Evolutionary conservation across 1,140 invertebrate species (phyloP).

Genomic region (Saxidomus purpurata): DNA sequence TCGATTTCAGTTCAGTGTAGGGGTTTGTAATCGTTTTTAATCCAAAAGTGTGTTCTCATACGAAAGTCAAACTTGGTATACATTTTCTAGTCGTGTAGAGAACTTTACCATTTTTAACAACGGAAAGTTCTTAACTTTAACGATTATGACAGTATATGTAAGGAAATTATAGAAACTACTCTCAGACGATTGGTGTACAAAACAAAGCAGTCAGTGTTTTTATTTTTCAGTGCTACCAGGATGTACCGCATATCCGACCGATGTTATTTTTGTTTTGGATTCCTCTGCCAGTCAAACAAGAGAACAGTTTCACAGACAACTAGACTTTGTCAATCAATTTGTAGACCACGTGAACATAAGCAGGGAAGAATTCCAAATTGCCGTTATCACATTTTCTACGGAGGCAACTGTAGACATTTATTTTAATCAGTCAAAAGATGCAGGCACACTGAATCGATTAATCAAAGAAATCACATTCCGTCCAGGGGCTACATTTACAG

Average conservation of each 20-base stretch:
- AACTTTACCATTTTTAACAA: background rate
- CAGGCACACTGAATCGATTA: background rate
- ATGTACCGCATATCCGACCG: slow-evolving; percentile 15
- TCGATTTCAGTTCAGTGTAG: too few species aligned
- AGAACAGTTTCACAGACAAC: slow-evolving; percentile 53
- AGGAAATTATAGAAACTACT: too few species aligned
- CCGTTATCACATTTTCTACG: slow-evolving; percentile 34
- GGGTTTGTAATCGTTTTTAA: too few species aligned
- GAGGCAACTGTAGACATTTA: background rate
- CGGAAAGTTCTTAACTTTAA: background rate
- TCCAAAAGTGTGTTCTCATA: too few species aligned
- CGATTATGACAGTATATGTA: background rate
- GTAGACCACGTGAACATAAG: slow-evolving; percentile 37
- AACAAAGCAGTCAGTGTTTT: background rate
- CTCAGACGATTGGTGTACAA: too few species aligned
- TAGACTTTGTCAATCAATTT: slow-evolving; percentile 60
- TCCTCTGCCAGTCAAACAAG: slow-evolving; percentile 58
- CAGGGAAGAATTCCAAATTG: slow-evolving; percentile 31
- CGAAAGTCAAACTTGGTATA: background rate
- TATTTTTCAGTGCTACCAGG: background rate
- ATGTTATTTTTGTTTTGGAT: slow-evolving; percentile 75
- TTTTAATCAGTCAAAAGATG: background rate
- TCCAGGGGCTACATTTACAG: slow-evolving; percentile 25
- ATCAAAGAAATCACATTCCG: slow-evolving; percentile 1
- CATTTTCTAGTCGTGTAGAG: too few species aligned